Evolutionary conservation across 2,113 vertebrate genomes (phyloP), one percentile per base, ranked within the genome.

Genomic region (Procavia capensis): DNA sequence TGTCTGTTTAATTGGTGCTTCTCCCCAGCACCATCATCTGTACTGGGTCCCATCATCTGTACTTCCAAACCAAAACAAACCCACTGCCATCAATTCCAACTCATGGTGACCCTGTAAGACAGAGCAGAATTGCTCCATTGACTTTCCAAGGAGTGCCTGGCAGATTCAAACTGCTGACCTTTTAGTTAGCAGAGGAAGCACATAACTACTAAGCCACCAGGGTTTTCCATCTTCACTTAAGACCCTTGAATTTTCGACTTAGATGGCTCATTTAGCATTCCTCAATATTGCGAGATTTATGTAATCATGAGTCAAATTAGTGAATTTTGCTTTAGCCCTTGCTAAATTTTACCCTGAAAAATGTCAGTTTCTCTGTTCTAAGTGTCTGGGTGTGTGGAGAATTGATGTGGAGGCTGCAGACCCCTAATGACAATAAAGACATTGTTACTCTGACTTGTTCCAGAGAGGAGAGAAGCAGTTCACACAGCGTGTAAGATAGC

Each of bases 341-440:
- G 3, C 16, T 41, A 24, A 19, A 5, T 39, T 17, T 57, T 10
- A 17, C 16, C 50, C 47, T 57, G 24, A n/a, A 34, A 20, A 41
- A 24, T 0, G 9, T 29, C n/a, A 45, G 29, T 29, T 1, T 34
- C 17, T n/a, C 11, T 7, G 1, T 3, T 34, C 9, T 9, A 6
- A 11, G 13, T 2, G 10, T 17, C 31, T 6, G 17, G 41, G 24
- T 9, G 9, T 9, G 3, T 34, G 29, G 68, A 22, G 29, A n/a
- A 25, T 36, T 29, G 50, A 88, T 5, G 7, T 4, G 36, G 63
- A 61, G n/a, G 20, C 29, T 45, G 2, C 9, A 16, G 27, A 68
- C 9, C 20, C n/a, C 24, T 2, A 9, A 45, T 0, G 11, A 57
- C 3, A 36, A 45, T 17, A 74, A n/a, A 31, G 47, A 43, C 11